These are phyloP conservation scores for Aphelenchoides fujianensis DNA, from an alignment of 1,140 invertebrate species.

Conservation along the genomic window DNA sequence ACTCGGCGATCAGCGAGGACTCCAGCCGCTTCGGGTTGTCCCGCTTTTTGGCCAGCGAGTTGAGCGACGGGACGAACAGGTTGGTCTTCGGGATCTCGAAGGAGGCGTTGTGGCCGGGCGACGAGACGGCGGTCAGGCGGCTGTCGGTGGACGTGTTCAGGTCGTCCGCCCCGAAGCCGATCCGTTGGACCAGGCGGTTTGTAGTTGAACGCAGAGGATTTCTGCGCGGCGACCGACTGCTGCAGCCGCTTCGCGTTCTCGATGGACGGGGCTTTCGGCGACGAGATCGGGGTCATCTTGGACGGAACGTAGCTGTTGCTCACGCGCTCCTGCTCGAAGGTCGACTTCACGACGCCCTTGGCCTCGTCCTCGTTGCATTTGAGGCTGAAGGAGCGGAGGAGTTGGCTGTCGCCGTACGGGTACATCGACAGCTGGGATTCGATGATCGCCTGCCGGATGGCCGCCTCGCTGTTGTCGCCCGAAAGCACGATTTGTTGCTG, in stretches of 20 bases:
- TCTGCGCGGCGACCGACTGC: conserved; percentile 2
- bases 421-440: conserved; percentile 21
- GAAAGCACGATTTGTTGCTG: conserved; percentile 25
- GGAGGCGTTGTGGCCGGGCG: conserved; percentile 1
- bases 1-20: neutral
- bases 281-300: neutral
- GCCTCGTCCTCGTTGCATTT: conserved; percentile 9
- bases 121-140: neutral
- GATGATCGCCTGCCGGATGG: conserved; percentile 20
- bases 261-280: neutral
- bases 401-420: conserved; percentile 22
- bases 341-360: conserved; percentile 12
- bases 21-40: conserved; percentile 20
- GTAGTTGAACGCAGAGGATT: conserved; percentile 16
- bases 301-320: neutral
- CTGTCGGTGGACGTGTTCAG: neutral
- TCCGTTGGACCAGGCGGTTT: conserved; percentile 25
- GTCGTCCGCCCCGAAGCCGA: neutral
- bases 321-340: conserved; percentile 13
- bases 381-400: conserved; percentile 19
- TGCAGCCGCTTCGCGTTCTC: neutral
- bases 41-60: neutral
- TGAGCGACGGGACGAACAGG: neutral
- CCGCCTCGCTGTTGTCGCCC: conserved; percentile 15
- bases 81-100: conserved; percentile 16